These are phyloP conservation scores for Epirrhoe tristata DNA, from an alignment of 2,888 invertebrate species.

Conservation along the genomic window DNA sequence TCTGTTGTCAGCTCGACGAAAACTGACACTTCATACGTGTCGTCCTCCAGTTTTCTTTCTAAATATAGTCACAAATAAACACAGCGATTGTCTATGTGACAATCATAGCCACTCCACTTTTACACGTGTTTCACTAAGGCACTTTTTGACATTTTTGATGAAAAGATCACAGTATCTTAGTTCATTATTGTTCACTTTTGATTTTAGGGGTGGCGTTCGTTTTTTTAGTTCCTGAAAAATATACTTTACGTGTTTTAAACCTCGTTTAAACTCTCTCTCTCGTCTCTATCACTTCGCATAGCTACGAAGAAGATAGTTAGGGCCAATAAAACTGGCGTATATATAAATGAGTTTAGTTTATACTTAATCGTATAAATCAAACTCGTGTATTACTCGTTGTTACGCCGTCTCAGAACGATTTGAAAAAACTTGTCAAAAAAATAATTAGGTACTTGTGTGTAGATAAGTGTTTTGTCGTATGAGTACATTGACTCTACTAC, in stretches of 20 bases:
- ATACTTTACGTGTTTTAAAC: background rate
- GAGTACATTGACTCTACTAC: slow-evolving; percentile 25
- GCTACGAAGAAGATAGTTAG: background rate
- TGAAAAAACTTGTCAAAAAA: slow-evolving; percentile 15
- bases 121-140: slow-evolving; percentile 8
- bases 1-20: slow-evolving; percentile 85
- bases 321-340: background rate
- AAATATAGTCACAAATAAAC: slow-evolving; percentile 48
- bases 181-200: background rate
- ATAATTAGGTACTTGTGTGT: slow-evolving; percentile 14
- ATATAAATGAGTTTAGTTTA: background rate
- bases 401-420: slow-evolving; percentile 25
- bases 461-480: background rate
- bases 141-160: slow-evolving; percentile 23
- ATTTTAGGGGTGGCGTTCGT: slow-evolving; percentile 9
- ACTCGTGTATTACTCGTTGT: slow-evolving; percentile 4
- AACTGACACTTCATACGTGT: slow-evolving; percentile 84
- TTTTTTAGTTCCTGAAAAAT: slow-evolving; percentile 2
- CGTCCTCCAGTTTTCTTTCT: slow-evolving; percentile 80
- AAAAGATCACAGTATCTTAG: slow-evolving; percentile 22
- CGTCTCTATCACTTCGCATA: background rate
- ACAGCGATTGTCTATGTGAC: slow-evolving; percentile 52
- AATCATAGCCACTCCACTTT: slow-evolving; percentile 48
- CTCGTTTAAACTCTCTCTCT: too few species aligned
- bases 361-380: background rate